Percentiles rank a stretch among this genome's conserved stretches.
These are phyloP conservation scores for Dromococcyx pavoninus DNA, from an alignment of 2,797 vertebrate genomes.

Conservation along the genomic window DNA sequence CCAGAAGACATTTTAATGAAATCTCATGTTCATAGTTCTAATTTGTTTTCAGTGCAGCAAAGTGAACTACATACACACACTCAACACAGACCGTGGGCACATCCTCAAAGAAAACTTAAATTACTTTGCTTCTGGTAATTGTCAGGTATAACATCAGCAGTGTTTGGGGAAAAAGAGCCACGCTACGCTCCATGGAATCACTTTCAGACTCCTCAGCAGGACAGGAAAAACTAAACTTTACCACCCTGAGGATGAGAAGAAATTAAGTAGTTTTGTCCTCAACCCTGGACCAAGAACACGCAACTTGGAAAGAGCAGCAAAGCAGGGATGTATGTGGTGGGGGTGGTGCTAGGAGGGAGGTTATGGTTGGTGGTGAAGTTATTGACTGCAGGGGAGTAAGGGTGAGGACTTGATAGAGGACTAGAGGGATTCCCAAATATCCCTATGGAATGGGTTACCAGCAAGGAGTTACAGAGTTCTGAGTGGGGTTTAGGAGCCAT, in stretches of 20 bases:
- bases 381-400: neutral
- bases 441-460: neutral
- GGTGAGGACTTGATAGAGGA: neutral
- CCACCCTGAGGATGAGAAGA: neutral
- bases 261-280: neutral
- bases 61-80: neutral
- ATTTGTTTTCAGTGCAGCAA: neutral
- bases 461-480: neutral
- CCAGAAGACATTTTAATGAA: neutral
- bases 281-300: neutral
- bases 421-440: neutral
- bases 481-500: neutral
- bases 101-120: neutral
- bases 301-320: neutral
- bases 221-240: neutral
- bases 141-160: neutral
- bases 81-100: neutral
- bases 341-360: neutral
- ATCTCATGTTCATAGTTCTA: neutral
- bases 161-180: neutral
- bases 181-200: neutral
- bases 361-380: neutral
- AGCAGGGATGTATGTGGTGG: neutral
- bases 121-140: neutral
- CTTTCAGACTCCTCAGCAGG: neutral